Evolutionary conservation across 2,113 vertebrate species (phyloP).

Genomic region (Gobiocypris rarus): DNA sequence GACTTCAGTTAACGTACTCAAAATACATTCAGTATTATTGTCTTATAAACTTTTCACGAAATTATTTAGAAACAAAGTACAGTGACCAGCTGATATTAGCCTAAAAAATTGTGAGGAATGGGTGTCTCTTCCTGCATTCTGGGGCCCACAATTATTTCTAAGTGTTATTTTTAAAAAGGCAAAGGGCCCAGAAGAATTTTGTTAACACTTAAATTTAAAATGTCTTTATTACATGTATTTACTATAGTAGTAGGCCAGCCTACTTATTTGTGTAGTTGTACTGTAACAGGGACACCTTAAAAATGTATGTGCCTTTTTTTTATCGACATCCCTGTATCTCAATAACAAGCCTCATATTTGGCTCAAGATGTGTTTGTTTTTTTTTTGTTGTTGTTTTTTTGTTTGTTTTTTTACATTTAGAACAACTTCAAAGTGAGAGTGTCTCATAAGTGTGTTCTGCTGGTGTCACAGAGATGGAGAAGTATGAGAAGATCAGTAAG

Average conservation of each 20-base stretch:
- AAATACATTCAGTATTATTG: background rate
- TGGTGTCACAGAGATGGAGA: conserved; percentile 81
- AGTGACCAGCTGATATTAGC: background rate
- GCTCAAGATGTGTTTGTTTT: background rate
- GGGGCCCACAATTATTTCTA: background rate
- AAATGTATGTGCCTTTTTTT: background rate
- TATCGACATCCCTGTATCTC: background rate
- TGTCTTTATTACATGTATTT: background rate
- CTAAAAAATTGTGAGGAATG: background rate
- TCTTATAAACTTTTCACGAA: background rate
- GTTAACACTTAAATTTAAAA: background rate
- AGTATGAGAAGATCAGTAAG: conserved; percentile 92
- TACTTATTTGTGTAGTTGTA: no score
- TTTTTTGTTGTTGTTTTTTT: background rate
- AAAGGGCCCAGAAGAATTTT: background rate
- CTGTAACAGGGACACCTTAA: background rate
- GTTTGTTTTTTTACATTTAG: background rate
- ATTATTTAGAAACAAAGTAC: background rate
- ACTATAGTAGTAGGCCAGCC: conserved; percentile 5
- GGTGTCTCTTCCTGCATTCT: background rate
- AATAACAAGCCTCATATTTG: background rate
- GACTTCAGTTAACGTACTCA: background rate
- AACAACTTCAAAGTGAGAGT: background rate
- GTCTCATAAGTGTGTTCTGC: background rate
- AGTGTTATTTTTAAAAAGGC: background rate